Evolutionary conservation across 2,113 vertebrate genomes (phyloP), one percentile per base, ranked within the genome.

Genomic region (Gavialis gangeticus): DNA sequence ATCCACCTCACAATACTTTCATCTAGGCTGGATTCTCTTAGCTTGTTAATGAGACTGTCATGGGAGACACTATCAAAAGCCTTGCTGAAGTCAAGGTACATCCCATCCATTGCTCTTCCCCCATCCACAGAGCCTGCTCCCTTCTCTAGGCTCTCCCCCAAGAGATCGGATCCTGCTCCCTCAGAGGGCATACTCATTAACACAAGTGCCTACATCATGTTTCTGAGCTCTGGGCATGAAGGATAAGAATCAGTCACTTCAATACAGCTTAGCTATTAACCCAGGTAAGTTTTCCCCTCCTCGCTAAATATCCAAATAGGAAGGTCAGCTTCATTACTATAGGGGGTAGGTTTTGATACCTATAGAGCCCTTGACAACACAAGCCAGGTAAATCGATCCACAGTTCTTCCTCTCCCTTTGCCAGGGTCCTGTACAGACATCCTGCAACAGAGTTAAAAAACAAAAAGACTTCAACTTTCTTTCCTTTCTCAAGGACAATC

Each of bases 201-300:
- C 56, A 85, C 60, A 12, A 5, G 46, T 60, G 73, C 54, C 27
- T 77, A 14, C 3, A 17, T 15, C 46, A 7, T 7, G 7, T 84
- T 30, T 19, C 11, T 0, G 0, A 85, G 54, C n/a, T 60, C 22
- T 63, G 24, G 4, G 30, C 27, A 59, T 82, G 25, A 28, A 46
- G 8, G 46, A 46, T 46, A 46, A 46, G 28, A 6, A n/a, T 34
- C 27, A 76, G 5, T 25, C 22, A 12, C 11, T 85, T 83, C 62
- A 8, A 63, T 77, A 66, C 3, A 24, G 6, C 75, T 54, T 83
- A 76, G 73, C 25, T 73, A 85, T 46, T n/a, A 22, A 46, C 8
- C 46, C 46, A 46, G 46, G 46, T 46, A 46, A 46, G 46, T 46
- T 62, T 79, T 76, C 18, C 69, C 79, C 16, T 34, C 66, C 21